Evolutionary conservation across 2,888 invertebrate species (phyloP).

Genomic region (Tinea trinotella): DNA sequence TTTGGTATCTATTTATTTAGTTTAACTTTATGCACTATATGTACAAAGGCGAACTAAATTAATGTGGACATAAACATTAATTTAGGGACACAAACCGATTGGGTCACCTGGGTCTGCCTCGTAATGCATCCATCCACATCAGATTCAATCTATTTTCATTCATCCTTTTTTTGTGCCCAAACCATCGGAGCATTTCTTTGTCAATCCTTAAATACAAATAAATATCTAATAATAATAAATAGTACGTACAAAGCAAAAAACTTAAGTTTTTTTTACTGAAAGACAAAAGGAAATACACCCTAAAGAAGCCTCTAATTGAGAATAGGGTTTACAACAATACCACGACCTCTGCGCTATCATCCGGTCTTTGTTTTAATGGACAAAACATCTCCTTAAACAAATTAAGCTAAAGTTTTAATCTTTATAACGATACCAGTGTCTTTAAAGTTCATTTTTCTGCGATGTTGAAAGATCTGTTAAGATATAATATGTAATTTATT

Average conservation of each 20-base stretch:
- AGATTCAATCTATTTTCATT: too few relatives aligned
- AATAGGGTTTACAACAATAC: slow-evolving; percentile 10
- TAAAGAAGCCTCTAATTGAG: slow-evolving; percentile 10
- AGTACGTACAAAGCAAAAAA: neutral
- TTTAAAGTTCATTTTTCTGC: neutral
- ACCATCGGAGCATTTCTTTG: too few relatives aligned
- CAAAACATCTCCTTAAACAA: neutral
- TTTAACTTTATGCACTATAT: too few relatives aligned
- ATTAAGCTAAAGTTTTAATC: neutral
- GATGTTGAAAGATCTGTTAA: neutral
- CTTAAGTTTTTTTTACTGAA: neutral
- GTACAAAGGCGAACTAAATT: too few relatives aligned
- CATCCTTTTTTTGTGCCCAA: too few relatives aligned
- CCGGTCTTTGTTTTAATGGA: slow-evolving; percentile 13
- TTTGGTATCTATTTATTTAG: too few relatives aligned
- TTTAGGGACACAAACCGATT: too few relatives aligned
- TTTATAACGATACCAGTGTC: neutral
- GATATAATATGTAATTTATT: neutral
- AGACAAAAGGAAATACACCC: slow-evolving; percentile 14
- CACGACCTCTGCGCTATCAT: slow-evolving; percentile 8
- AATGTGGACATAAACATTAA: too few relatives aligned
- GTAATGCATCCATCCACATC: too few relatives aligned
- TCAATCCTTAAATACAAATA: too few relatives aligned
- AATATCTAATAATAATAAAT: too few relatives aligned
- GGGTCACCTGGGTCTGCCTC: too few relatives aligned